phyloP scores from a whole-genome alignment of 2,888 invertebrate genomes.

The Trichopoda pennipes region DNA sequence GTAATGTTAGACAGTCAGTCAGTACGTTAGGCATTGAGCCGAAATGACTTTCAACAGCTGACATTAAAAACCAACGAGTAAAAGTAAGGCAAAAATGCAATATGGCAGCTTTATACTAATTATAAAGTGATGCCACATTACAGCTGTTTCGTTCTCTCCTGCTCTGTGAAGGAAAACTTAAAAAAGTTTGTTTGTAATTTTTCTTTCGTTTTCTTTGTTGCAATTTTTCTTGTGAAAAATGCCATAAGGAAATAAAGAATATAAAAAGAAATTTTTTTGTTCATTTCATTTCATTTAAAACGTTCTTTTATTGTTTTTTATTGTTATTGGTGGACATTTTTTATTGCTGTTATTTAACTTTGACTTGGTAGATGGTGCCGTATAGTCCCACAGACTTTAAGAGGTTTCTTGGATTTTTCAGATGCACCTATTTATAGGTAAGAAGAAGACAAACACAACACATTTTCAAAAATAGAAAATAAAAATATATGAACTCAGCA shows the following conservation, averaged over 20 bases:
- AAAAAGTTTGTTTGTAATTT: neutral
- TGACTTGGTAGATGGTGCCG: conserved; percentile 53
- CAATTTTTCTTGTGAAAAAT: neutral
- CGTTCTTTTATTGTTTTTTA: neutral
- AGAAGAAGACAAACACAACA: neutral
- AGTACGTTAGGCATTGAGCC: neutral
- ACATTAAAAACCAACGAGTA: neutral
- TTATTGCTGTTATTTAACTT: conserved; percentile 54
- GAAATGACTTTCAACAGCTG: neutral
- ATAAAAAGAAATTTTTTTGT: neutral
- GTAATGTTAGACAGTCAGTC: neutral
- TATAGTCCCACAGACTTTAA: conserved; percentile 54
- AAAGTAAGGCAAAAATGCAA: neutral
- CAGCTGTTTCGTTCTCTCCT: neutral
- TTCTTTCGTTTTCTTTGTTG: neutral
- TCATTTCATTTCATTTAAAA: conserved; percentile 18
- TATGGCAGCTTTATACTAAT: conserved; percentile 6
- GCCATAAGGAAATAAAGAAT: neutral
- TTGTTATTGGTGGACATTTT: neutral
- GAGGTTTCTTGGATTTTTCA: conserved; percentile 52
- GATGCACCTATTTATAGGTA: neutral
- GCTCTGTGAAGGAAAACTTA: neutral
- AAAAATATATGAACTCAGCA: conserved; percentile 6
- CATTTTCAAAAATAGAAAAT: neutral
- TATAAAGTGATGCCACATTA: neutral